These are phyloP conservation scores for Ormyrus pomaceus DNA, from an alignment of 2,888 invertebrate species.

Conservation along the genomic window DNA sequence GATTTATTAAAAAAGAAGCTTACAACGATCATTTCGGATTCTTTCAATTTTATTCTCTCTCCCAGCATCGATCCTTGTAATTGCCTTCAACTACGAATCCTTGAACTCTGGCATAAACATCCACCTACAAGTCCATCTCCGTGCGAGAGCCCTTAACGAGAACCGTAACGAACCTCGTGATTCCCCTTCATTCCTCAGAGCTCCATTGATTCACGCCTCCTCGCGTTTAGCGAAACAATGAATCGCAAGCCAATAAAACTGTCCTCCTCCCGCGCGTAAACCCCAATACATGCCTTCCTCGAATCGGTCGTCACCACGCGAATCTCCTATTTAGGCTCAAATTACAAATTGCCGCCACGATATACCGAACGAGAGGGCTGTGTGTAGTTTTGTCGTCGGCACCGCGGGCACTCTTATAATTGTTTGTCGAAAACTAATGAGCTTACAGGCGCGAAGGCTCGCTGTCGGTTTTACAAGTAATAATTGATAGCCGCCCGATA, in stretches of 20 bases:
- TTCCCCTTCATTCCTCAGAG: conserved; percentile 28
- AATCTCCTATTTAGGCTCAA: conserved; percentile 37
- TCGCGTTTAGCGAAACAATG: conserved; percentile 47
- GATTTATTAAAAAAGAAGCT: no score
- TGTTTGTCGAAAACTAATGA: no score
- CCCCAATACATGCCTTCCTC: conserved; percentile 15
- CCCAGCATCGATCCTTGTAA: no score
- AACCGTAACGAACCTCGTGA: background rate
- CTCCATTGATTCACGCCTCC: conserved; percentile 68
- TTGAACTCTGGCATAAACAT: no score
- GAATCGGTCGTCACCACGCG: conserved; percentile 29
- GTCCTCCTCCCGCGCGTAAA: conserved; percentile 37
- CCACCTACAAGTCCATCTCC: background rate
- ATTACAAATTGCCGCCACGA: conserved; percentile 4
- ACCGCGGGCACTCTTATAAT: background rate
- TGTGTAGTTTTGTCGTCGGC: background rate
- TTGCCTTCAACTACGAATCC: no score
- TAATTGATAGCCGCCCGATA: no score
- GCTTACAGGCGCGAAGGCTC: no score
- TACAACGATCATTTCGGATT: no score
- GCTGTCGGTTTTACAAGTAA: no score
- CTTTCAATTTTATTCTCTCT: no score
- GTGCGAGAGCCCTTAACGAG: background rate
- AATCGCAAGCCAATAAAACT: conserved; percentile 39
- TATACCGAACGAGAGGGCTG: no score